Base-by-base conservation (phyloP, 2,113 vertebrate genomes). In the human region DNA sequence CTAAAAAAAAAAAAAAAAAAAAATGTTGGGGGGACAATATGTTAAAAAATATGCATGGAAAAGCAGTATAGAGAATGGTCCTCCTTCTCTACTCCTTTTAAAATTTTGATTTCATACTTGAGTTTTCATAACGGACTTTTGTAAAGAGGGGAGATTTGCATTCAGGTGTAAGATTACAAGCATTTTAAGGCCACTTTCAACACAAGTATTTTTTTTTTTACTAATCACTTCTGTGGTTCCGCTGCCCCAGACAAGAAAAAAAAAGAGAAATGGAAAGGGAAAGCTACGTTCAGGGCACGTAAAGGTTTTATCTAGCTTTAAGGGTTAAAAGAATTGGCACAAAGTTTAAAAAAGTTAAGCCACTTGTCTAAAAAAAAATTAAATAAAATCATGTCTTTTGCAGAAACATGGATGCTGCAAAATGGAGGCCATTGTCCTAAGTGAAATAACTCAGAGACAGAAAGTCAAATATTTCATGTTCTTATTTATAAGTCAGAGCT, bases 181-280 rank as follows among this genome's bases (percentile, higher is more conserved):
- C 76, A 45, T 68, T 80, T 94, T 89, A 94, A 14, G 79, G 68
- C 50, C 35, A 92, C 32, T 96, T 93, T 94, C 82, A 89, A 92
- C 43, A 98, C 40, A 91, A 92, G 52, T 73, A 45, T 6, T 72
- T 92, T 38, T 92, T 38, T 38, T 23, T 2, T 10, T 64, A 82
- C 81, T 25, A 96, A 96, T 96, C 64, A 68, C 55, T 91, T 80
- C 0, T 0, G 5, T 11, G 48, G 40, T 75, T 96, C 66, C 72
- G 86, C 72, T 64, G 88, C 45, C 52, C 61, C 52, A 95, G 50
- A 97, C 89, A 68, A 93, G 76, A 88, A 92, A 61, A 97, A 50
- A 40, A 81, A 72, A 93, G 45, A 79, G 8, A 75, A 95, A 73
- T 52, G 79, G 11, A 64, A 14, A 79, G 22, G 23, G 25, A 5